Evolutionary conservation across 2,113 vertebrate genomes (phyloP).

Genomic region (Cyanoramphus novaezelandiae): DNA sequence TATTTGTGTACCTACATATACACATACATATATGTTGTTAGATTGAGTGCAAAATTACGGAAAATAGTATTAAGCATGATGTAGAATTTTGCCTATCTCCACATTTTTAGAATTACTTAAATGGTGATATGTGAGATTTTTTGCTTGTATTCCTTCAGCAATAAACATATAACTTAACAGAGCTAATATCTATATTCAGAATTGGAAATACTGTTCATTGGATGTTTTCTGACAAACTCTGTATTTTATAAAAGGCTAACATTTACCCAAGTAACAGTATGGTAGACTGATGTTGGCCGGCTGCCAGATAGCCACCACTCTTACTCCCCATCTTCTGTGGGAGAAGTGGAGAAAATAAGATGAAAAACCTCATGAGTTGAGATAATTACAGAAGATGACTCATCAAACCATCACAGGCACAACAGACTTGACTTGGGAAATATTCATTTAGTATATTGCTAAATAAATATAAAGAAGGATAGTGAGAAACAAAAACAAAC

Average conservation of each 20-base stretch:
- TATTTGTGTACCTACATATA: neutral
- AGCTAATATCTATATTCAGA: neutral
- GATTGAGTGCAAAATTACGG: neutral
- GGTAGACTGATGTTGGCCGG: neutral
- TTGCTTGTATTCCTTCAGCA: neutral
- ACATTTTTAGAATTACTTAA: neutral
- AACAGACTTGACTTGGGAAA: neutral
- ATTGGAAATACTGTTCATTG: neutral
- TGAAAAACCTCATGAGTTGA: neutral
- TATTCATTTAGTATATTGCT: neutral
- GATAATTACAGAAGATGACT: neutral
- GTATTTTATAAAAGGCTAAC: neutral
- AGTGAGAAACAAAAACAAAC: neutral
- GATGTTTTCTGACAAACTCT: neutral
- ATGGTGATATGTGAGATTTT: neutral
- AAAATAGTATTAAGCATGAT: neutral
- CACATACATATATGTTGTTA: neutral
- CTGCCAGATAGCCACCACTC: neutral
- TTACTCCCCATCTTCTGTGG: neutral
- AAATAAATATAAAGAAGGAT: neutral
- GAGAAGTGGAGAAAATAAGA: neutral
- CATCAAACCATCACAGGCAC: neutral
- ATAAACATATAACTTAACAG: neutral
- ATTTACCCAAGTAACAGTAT: neutral
- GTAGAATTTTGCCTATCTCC: neutral